Evolutionary conservation across 1,140 invertebrate genomes (phyloP).

Genomic region (Drosophila murphyi): DNA sequence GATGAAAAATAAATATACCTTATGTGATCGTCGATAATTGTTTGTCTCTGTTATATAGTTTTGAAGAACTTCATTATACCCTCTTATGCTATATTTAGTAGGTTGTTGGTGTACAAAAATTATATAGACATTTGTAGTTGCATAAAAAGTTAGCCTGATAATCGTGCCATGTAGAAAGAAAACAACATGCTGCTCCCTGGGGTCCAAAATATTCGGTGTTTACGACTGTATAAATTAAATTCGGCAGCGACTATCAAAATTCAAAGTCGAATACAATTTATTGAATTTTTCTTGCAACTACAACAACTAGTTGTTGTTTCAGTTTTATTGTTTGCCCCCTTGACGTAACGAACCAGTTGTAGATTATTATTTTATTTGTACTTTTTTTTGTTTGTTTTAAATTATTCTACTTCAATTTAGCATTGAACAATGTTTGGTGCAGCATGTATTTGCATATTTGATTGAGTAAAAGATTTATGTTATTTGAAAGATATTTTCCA

Average conservation of each 20-base stretch:
- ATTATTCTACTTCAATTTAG: no score
- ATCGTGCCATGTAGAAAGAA: slow-evolving; percentile 24
- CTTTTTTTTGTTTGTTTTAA: not conserved
- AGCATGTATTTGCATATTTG: no score
- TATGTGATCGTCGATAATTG: no score
- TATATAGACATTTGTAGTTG: not conserved
- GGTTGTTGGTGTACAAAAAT: no score
- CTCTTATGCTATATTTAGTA: no score
- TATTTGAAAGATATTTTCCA: no score
- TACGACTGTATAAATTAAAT: slow-evolving; percentile 10
- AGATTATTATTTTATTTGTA: not conserved
- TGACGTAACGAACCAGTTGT: slow-evolving; percentile 10
- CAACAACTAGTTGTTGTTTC: slow-evolving; percentile 31
- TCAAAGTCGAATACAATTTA: slow-evolving; percentile 33
- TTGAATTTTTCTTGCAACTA: slow-evolving; percentile 14
- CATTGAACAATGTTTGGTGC: no score
- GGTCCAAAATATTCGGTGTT: slow-evolving; percentile 16
- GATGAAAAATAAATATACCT: no score
- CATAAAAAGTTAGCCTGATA: slow-evolving; percentile 38
- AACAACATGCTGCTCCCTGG: slow-evolving; percentile 26
- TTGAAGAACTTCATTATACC: no score
- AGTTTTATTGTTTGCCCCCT: slow-evolving; percentile 10
- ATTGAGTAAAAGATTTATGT: no score
- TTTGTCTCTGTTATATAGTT: no score
- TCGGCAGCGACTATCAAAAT: not conserved